A percentile compares a stretch with the other conserved stretches of the same genome.
Conservation (phyloP, 2,113 vertebrate genomes). For the Cavia aperea region DNA sequence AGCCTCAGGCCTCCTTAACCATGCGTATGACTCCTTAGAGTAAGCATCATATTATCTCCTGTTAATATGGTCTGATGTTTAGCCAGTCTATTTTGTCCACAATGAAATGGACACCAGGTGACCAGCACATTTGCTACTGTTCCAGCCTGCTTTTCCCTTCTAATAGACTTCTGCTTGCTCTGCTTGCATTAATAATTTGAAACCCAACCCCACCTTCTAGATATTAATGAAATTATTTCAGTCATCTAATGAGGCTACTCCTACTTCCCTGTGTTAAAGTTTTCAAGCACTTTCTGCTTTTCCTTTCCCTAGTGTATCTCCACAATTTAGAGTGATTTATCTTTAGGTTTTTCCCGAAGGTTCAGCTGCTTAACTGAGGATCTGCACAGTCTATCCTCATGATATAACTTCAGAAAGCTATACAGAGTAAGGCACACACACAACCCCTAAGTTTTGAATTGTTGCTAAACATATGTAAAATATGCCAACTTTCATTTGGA, state of each 20-base stretch:
- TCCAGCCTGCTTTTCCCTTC: background rate
- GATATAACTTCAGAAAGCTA: background rate
- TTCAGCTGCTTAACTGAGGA: background rate
- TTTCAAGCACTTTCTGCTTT: background rate
- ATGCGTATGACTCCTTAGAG: background rate
- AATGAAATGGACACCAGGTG: background rate
- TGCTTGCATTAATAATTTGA: background rate
- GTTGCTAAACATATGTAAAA: background rate
- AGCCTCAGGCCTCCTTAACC: background rate
- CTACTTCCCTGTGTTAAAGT: background rate
- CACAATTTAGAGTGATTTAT: background rate
- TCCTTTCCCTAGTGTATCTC: background rate
- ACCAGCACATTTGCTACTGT: background rate
- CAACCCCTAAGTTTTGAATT: background rate
- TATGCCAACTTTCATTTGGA: constrained; percentile 3
- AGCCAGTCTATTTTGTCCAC: background rate
- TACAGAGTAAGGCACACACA: background rate
- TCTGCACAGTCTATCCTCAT: background rate
- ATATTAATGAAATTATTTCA: background rate
- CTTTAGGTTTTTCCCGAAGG: background rate
- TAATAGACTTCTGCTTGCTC: background rate
- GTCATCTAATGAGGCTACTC: background rate
- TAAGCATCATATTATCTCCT: background rate
- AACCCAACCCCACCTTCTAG: background rate
- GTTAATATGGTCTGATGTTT: background rate